A percentile compares a stretch with the other conserved stretches of the same genome.
These are phyloP conservation scores for Odontothrips loti DNA, from an alignment of 2,888 invertebrate species.

Conservation along the genomic window DNA sequence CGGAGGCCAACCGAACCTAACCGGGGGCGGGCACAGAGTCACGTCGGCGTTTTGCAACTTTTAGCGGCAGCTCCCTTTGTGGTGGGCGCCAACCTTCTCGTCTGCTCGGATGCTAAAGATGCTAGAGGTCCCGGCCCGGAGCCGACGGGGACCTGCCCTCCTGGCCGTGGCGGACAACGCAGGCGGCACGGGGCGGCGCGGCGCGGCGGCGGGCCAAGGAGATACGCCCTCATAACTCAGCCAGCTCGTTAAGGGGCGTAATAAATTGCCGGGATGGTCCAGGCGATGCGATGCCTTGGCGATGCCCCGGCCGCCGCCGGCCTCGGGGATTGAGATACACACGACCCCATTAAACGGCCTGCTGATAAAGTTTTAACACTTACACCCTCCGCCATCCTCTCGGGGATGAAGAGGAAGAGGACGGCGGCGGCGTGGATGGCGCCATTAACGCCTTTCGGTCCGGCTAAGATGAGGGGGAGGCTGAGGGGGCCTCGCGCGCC, in stretches of 20 bases:
- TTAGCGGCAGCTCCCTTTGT: too few relatives aligned
- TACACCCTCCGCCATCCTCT: background rate
- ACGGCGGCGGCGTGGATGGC: background rate
- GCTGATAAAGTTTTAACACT: slow-evolving; percentile 11
- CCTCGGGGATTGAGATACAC: slow-evolving; percentile 1
- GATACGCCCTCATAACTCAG: slow-evolving; percentile 6
- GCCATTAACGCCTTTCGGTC: background rate
- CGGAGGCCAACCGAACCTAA: too few relatives aligned
- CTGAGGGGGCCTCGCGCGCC: too few relatives aligned
- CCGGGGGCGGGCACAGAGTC: too few relatives aligned
- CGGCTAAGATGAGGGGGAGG: too few relatives aligned
- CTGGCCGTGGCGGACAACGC: background rate
- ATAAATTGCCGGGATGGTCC: background rate
- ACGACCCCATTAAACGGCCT: slow-evolving; percentile 1
- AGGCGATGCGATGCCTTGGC: background rate
- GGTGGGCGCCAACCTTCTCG: too few relatives aligned
- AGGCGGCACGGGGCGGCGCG: background rate
- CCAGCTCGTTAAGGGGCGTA: background rate
- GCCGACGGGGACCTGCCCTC: too few relatives aligned
- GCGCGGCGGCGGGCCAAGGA: background rate
- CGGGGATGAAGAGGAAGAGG: background rate
- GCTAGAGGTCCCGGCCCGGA: too few relatives aligned
- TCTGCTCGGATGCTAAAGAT: too few relatives aligned
- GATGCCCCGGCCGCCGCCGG: background rate
- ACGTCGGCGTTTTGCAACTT: too few relatives aligned